These are phyloP conservation scores for Caenorhabditis sp. DNA, from an alignment of 2,888 invertebrate genomes.

Conservation along the genomic window DNA sequence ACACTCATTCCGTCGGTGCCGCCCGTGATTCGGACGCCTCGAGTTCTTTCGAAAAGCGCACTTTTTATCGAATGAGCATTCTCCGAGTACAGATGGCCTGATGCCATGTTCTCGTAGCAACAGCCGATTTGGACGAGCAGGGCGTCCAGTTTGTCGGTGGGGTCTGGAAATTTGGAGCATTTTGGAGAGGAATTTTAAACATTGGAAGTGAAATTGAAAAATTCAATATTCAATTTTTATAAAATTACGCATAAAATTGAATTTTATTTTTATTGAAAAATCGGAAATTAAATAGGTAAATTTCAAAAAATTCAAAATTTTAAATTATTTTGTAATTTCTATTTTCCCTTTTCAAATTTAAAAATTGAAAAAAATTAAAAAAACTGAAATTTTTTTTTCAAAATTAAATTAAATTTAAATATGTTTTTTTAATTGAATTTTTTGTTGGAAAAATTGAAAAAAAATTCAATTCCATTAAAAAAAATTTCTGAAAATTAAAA, in stretches of 20 bases:
- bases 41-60: constrained; percentile 38
- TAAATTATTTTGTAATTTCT: too few species aligned
- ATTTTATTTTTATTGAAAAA: too few species aligned
- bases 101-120: constrained; percentile 79
- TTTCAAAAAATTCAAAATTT: too few species aligned
- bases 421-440: too few species aligned
- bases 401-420: too few species aligned
- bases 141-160: constrained; percentile 71
- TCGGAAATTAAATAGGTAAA: too few species aligned
- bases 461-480: too few species aligned
- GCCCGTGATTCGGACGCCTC: constrained; percentile 59
- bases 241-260: too few species aligned
- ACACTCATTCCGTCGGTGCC: constrained; percentile 53
- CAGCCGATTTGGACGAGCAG: constrained; percentile 79
- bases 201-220: background rate
- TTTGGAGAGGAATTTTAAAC: background rate
- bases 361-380: background rate
- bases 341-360: too few species aligned
- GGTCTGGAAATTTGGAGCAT: constrained; percentile 27
- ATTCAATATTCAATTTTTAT: background rate
- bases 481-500: background rate
- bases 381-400: background rate
- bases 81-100: constrained; percentile 76
- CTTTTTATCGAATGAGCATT: constrained; percentile 71
- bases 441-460: too few species aligned